Conservation (phyloP, 2,888 invertebrate species). For the Myopa testacea region DNA sequence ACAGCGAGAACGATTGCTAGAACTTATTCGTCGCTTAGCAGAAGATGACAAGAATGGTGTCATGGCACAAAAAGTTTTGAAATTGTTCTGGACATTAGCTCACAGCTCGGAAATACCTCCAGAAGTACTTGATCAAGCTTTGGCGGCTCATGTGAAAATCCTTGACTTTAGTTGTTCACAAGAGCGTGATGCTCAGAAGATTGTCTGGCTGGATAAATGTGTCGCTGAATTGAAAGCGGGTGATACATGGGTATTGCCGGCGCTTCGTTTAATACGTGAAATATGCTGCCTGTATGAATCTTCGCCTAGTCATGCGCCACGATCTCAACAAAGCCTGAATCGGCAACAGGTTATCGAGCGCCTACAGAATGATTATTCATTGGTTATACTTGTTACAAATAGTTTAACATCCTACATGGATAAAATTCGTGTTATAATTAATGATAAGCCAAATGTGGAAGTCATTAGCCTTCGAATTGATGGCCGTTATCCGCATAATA, state of each 20-base stretch:
- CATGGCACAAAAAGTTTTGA: conserved; percentile 97
- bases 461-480: conserved; percentile 79
- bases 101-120: conserved; percentile 96
- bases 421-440: conserved; percentile 74
- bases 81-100: conserved; percentile 95
- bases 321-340: conserved; percentile 70
- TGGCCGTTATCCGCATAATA: conserved; percentile 89
- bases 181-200: conserved; percentile 95
- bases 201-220: conserved; percentile 94
- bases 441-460: conserved; percentile 77
- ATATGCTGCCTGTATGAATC: conserved; percentile 95
- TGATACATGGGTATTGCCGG: conserved; percentile 93
- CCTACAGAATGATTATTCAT: conserved; percentile 89
- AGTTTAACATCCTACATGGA: conserved; percentile 93
- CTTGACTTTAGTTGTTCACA: conserved; percentile 97
- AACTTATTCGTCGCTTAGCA: conserved; percentile 92
- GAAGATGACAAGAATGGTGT: conserved; percentile 99
- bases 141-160: conserved; percentile 95
- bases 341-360: conserved; percentile 86
- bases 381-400: conserved; percentile 93
- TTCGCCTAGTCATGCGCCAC: conserved; percentile 64
- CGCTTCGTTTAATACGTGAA: conserved; percentile 94
- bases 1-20: conserved; percentile 93
- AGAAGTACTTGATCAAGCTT: conserved; percentile 96
- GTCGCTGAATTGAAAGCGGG: conserved; percentile 92